Percentiles rank a stretch among this genome's conserved stretches.
These are phyloP conservation scores for Drosophila leonis DNA, from an alignment of 2,888 invertebrate genomes.

Conservation along the genomic window DNA sequence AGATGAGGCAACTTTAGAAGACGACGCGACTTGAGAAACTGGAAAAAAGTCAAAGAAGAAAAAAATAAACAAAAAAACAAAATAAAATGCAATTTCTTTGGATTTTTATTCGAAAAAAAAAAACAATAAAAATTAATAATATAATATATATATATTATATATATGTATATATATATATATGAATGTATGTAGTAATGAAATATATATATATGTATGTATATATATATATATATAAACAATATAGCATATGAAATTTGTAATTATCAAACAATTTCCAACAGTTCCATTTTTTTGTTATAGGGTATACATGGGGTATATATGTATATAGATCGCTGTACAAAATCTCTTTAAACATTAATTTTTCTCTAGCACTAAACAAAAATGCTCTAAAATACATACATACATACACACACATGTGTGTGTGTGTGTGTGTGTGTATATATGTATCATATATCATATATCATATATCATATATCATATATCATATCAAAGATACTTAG, in stretches of 20 bases:
- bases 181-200: background rate
- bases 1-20: constrained; percentile 57
- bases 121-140: constrained; percentile 28
- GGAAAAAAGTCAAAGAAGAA: constrained; percentile 42
- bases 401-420: constrained; percentile 27
- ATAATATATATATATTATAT: constrained; percentile 14
- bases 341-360: constrained; percentile 48
- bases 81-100: constrained; percentile 34
- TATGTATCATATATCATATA: constrained; percentile 11
- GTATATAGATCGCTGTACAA: constrained; percentile 49
- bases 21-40: constrained; percentile 68
- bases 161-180: constrained; percentile 23
- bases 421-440: constrained; percentile 4
- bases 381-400: constrained; percentile 58
- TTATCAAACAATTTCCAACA: constrained; percentile 52
- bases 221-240: constrained; percentile 15
- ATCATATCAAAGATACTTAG: constrained; percentile 33
- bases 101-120: constrained; percentile 57
- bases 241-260: constrained; percentile 40
- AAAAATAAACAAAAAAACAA: constrained; percentile 8
- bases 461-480: constrained; percentile 24
- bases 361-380: constrained; percentile 53
- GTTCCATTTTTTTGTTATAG: constrained; percentile 6
- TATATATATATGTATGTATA: constrained; percentile 3
- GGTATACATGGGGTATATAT: constrained; percentile 32